A percentile compares a stretch with the other conserved stretches of the same genome.
These are phyloP conservation scores for Odocoileus hemionus DNA, from an alignment of 2,113 vertebrate genomes.

Conservation along the genomic window DNA sequence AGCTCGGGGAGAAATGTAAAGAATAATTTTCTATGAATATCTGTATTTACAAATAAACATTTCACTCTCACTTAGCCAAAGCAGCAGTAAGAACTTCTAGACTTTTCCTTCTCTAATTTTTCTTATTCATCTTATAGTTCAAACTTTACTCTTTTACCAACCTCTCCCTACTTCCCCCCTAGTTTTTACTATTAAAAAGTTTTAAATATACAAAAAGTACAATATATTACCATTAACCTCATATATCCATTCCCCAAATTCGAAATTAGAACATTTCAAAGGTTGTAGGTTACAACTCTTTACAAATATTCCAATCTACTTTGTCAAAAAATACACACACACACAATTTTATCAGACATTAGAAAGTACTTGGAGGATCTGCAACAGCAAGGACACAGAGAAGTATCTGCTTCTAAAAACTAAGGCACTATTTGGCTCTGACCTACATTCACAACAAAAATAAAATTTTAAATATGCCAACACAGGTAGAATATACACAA, in stretches of 20 bases:
- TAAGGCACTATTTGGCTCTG: neutral
- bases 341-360: neutral
- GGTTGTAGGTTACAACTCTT: neutral
- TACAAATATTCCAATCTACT: neutral
- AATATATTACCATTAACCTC: neutral
- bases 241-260: neutral
- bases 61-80: neutral
- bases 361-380: neutral
- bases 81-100: neutral
- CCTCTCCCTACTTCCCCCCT: neutral
- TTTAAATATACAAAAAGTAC: neutral
- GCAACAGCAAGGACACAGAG: neutral
- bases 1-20: neutral
- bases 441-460: neutral
- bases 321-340: neutral
- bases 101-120: neutral
- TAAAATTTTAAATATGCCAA: neutral
- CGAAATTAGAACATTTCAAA: neutral
- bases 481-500: neutral
- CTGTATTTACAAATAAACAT: conserved; percentile 1
- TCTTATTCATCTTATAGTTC: neutral
- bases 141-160: neutral
- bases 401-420: neutral
- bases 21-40: neutral
- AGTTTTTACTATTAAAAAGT: neutral